Evolutionary conservation across 2,797 vertebrate genomes (phyloP), one percentile per base, ranked within the genome.

Genomic region (Alauda arvensis): DNA sequence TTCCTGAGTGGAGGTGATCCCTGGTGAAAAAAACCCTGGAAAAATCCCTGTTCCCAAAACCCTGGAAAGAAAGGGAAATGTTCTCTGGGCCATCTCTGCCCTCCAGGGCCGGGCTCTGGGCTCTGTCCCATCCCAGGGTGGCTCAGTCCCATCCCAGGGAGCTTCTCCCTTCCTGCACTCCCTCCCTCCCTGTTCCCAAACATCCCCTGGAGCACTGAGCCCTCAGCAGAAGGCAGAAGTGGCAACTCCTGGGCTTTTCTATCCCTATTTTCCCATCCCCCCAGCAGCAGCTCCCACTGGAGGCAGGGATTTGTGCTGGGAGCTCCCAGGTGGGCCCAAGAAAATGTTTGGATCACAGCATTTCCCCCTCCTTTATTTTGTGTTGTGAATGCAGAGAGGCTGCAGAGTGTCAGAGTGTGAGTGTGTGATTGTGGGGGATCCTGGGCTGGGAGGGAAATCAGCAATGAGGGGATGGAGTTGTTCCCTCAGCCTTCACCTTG

Each of bases 341-440:
- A 29, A 2, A 20, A 28, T 3, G 0, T n/a, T 45, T 28, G 55
- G 45, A 34, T 24, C 51, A 3, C 3, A 11, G 3, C 4, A 2
- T 48, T 71, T 43, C 34, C 34, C 51, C 6, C 13, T 49, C 20
- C 3, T 24, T 21, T 6, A 0, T 18, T 26, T 49, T 39, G 9
- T 4, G 31, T 16, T 45, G n/a, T 3, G 6, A 53, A 48, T 31
- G 42, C 14, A 3, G 63, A n/a, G 80, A 65, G 81, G 46, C 63
- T 69, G 88, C 28, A 12, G 78, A 40, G 53, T 62, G 75, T 18
- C 6, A 15, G 11, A 31, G 72, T 56, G 42, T 37, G 78, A 43
- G 61, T 62, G 75, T 25, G 3, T 23, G 14, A 1, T 4, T 56
- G 9, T 75, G 89, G 77, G 66, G 42, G 10, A 2, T 65, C 43